Base-by-base conservation (phyloP, 2,888 invertebrate species). In the Callyntrura sp. region DNA sequence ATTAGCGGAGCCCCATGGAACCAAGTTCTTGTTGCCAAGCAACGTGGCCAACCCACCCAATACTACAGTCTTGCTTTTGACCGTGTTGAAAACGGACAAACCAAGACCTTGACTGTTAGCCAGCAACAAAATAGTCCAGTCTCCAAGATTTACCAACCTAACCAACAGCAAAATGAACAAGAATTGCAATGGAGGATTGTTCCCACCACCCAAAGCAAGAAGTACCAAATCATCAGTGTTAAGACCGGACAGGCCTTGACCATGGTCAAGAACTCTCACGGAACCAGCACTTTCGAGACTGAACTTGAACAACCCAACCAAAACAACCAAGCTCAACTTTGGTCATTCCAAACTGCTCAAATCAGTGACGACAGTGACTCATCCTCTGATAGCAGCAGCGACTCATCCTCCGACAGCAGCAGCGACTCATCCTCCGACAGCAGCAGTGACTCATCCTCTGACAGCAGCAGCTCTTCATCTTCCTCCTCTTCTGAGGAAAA, bases 51-150 rank as follows among this genome's bases (percentile, higher is more conserved):
- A 68, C 1, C 48, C 57, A 6, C 23, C 17, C 2, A 78, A 17
- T 88, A 88, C 62, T 88, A 73, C 82, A 60, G 17, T 48, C 51
- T 82, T 43, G 57, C 60, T 17, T 88, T 88, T 20, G 88, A 88
- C 60, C 82, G 82, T 48, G 57, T 78, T 20, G 57, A 87, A 20
- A 25, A 70, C 8, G 70, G 68, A 35, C 28, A 65, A 20, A 62
- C 79, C 28, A 87, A 87, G 73, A 51, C 65, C 12, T 68, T 82
- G 70, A 70, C 43, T 20, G 20, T 23, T 11, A 60, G 73, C 60
- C 45, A 45, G 45, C 14, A 65, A 25, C 48, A 83, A 68, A 8
- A 79, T 3, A 79, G 35, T 2, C 57, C 70, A 57, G 60, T 87
- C n/a, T 87, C 88, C 79, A 48, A 43, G 43, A 17, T 70, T 6